Evolutionary conservation across 2,113 vertebrate species (phyloP), one percentile per base, ranked within the genome.

Genomic region (Hypanus sabinus): DNA sequence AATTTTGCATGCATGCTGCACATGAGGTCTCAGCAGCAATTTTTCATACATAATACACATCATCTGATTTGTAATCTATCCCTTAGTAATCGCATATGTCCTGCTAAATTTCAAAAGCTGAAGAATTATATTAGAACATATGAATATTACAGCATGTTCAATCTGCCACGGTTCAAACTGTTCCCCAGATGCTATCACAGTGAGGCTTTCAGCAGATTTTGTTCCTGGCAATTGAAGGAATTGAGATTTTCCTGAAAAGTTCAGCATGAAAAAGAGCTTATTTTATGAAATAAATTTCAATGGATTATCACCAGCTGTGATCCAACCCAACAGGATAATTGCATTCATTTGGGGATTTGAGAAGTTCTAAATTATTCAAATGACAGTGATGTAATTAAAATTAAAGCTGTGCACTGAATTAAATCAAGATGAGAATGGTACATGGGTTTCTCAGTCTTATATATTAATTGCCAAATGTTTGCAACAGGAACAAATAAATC

Each of bases 151-250:
- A 33, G 60, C 60, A 88, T 65, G 85, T 88, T 88, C 85, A 88
- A 88, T 65, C 85, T 88, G 85, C 57, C 62, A 30, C 85, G 16
- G 85, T 62, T 88, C 85, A 88, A 65, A 88, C 85, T 88, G 85
- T 88, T 88, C 85, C 85, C 85, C 85, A 88, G 85, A 88, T 88
- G 85, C 85, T 88, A 88, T 88, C 85, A 65, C 85, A 88, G 85
- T 88, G 27, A 88, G 65, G 85, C 85, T 88, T 65, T 88, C 85
- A 88, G 85, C 85, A 88, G 57, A 88, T 88, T 88, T 88, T 88
- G 85, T 88, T 88, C 85, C 85, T 88, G 85, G 85, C 57, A 65
- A 60, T 33, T 88, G 55, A 88, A 88, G 0, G 62, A 88, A 33
- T 60, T 88, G 85, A 88, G 85, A 12, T 88, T 73, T 88, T 60